phyloP scores from a whole-genome alignment of 2,113 vertebrate species.

The Centropristis striata region DNA sequence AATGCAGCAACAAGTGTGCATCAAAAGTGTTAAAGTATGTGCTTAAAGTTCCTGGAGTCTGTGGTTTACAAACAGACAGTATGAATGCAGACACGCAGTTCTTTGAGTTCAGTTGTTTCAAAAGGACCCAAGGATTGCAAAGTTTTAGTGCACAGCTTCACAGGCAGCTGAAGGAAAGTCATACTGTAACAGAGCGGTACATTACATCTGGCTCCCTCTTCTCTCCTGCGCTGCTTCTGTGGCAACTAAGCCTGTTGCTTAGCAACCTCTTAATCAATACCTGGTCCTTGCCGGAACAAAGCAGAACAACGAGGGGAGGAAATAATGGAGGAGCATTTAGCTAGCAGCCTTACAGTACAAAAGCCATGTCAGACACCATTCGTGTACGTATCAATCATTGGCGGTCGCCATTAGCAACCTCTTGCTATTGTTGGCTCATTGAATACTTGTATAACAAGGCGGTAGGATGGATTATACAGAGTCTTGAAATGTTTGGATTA shows the following conservation, averaged over 20 bases:
- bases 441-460: conserved; percentile 37
- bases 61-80: not conserved
- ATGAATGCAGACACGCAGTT: not conserved
- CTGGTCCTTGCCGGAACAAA: conserved; percentile 80
- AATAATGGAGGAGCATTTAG: conserved; percentile 80
- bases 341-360: conserved; percentile 73
- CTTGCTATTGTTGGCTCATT: conserved; percentile 48
- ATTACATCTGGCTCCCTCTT: conserved; percentile 77
- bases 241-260: conserved; percentile 85
- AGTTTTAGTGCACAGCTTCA: conserved; percentile 43
- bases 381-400: conserved; percentile 57
- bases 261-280: conserved; percentile 90
- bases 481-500: conserved; percentile 44
- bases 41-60: conserved; percentile 3
- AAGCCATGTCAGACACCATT: conserved; percentile 72
- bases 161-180: conserved; percentile 45
- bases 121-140: conserved; percentile 32
- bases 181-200: conserved; percentile 70
- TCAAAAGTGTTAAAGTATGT: not conserved
- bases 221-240: conserved; percentile 76
- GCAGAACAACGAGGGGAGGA: conserved; percentile 74
- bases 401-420: conserved; percentile 66
- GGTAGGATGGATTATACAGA: conserved; percentile 44
- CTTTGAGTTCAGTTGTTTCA: conserved; percentile 4
- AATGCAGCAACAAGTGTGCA: not conserved